Percentiles rank a stretch among this genome's conserved stretches.
Evolutionary conservation across 1,140 invertebrate genomes (phyloP).

Genomic region (Drosophila sturtevanti): DNA sequence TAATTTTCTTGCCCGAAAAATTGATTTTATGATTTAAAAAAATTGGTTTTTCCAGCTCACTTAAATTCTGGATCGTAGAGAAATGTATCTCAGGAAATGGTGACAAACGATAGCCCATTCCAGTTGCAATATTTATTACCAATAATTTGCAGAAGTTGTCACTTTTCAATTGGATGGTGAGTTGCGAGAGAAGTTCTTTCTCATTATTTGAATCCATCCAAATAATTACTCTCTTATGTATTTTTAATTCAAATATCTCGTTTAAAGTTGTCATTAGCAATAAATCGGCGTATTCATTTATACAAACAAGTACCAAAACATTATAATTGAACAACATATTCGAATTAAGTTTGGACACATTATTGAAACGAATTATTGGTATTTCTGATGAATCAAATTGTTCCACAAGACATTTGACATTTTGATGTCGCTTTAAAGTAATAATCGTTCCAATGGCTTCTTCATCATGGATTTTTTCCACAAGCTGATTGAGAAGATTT

Average conservation of each 20-base stretch:
- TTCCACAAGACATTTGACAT: slow-evolving; percentile 1
- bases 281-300: background rate
- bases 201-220: background rate
- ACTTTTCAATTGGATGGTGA: background rate
- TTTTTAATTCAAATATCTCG: slow-evolving; percentile 2
- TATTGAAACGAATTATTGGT: slow-evolving; percentile 9
- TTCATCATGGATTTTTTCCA: background rate
- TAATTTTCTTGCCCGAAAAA: background rate
- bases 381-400: slow-evolving; percentile 5
- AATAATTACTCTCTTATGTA: slow-evolving; percentile 5
- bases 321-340: background rate
- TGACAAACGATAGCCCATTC: background rate
- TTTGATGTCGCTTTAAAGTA: background rate
- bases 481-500: background rate
- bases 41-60: background rate
- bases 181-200: background rate
- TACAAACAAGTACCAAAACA: slow-evolving; percentile 28
- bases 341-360: background rate
- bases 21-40: background rate
- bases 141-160: slow-evolving; percentile 26
- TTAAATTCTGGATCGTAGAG: background rate
- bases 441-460: slow-evolving; percentile 2
- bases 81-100: slow-evolving; percentile 6
- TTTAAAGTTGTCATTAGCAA: background rate
- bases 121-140: background rate